Conservation (phyloP, 2,113 vertebrate species). For the Pterocles gutturalis region DNA sequence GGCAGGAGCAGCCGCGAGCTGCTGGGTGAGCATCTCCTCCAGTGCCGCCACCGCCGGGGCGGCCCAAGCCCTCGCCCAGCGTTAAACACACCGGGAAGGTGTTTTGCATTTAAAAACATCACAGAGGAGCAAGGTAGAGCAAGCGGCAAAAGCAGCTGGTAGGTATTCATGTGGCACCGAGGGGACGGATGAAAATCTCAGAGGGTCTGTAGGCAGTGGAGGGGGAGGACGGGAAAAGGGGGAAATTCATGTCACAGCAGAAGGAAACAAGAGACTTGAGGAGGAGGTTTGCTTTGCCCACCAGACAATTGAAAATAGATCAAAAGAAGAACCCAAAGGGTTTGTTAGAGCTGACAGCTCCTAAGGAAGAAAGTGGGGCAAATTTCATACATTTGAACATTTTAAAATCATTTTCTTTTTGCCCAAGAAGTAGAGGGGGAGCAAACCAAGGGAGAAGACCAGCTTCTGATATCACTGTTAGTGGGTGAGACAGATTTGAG, state of each 20-base stretch:
- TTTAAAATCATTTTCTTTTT: neutral
- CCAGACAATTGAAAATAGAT: conserved; percentile 63
- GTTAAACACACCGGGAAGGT: neutral
- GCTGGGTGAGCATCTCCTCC: neutral
- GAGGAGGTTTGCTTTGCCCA: conserved; percentile 54
- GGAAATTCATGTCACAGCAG: conserved; percentile 33
- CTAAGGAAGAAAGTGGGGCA: conserved; percentile 50
- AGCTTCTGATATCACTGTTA: neutral
- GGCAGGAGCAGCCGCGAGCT: conserved; percentile 12
- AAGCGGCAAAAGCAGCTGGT: neutral
- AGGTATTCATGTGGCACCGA: neutral
- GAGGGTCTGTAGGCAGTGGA: neutral
- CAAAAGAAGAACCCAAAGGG: conserved; percentile 65
- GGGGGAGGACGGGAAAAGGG: neutral
- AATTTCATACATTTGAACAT: conserved; percentile 40
- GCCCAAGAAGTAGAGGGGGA: neutral
- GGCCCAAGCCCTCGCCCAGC: neutral
- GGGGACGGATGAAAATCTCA: neutral
- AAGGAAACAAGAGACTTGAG: conserved; percentile 41
- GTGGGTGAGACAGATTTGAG: neutral
- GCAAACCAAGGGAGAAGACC: neutral
- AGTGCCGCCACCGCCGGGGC: neutral
- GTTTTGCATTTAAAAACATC: neutral
- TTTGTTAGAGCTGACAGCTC: conserved; percentile 57
- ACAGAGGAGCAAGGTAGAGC: neutral